A percentile compares a stretch with the other conserved stretches of the same genome.
Evolutionary conservation across 2,888 invertebrate species (phyloP).

Genomic region (Elmis aenea): DNA sequence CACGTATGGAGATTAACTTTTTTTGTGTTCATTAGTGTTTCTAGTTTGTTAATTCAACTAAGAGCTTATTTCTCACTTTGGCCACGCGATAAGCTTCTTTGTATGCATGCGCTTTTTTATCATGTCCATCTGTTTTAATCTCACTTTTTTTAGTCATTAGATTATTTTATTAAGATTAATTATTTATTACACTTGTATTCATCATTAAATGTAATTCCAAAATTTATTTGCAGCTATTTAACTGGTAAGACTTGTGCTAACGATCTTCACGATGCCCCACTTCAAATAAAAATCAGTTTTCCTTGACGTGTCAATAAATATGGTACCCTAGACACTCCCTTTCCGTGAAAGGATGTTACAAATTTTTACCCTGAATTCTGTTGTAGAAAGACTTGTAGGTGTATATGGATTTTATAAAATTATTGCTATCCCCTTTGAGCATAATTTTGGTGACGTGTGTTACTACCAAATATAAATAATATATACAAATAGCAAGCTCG

Average conservation of each 20-base stretch:
- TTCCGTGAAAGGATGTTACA: neutral
- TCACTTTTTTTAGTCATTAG: too few species aligned
- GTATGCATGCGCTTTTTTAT: too few species aligned
- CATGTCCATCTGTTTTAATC: too few species aligned
- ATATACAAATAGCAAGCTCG: too few species aligned
- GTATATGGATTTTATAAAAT: too few species aligned
- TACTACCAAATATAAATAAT: too few species aligned
- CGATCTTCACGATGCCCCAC: neutral
- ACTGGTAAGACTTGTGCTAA: neutral
- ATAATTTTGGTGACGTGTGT: too few species aligned
- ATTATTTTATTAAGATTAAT: too few species aligned
- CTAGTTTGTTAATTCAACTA: slow-evolving; percentile 26
- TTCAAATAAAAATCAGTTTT: neutral
- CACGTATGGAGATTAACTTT: slow-evolving; percentile 3
- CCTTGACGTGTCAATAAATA: neutral
- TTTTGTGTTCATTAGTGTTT: slow-evolving; percentile 15
- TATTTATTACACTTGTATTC: neutral
- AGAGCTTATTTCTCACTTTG: slow-evolving; percentile 20
- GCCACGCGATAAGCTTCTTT: slow-evolving; percentile 14
- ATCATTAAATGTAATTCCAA: neutral
- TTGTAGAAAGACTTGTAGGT: too few species aligned
- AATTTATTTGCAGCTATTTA: neutral
- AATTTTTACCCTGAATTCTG: too few species aligned
- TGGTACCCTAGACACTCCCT: neutral
- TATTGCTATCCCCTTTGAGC: too few species aligned